Conservation (phyloP, 2,888 invertebrate species). For the Anorthoa munda region DNA sequence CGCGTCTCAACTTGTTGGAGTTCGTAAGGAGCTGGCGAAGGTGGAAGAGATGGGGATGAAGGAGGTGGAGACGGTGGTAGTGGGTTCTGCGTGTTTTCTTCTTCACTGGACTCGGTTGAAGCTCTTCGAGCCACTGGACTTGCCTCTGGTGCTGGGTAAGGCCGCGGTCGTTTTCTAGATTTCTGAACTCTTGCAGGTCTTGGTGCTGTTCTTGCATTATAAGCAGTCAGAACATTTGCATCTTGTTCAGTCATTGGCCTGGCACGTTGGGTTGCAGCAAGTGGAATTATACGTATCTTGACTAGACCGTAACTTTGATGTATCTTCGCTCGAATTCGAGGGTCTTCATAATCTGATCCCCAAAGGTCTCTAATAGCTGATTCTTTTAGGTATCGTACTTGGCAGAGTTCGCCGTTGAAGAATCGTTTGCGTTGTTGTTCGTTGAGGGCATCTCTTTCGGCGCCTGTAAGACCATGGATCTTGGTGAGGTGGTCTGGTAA, state of each 20-base stretch:
- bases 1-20: constrained; percentile 87
- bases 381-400: constrained; percentile 88
- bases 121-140: constrained; percentile 80
- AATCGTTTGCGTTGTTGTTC: constrained; percentile 89
- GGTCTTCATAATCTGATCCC: constrained; percentile 89
- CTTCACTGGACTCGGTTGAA: constrained; percentile 89
- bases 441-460: constrained; percentile 88
- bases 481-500: constrained; percentile 89
- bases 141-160: constrained; percentile 82
- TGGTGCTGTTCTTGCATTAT: constrained; percentile 88
- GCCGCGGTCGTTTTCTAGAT: constrained; percentile 81
- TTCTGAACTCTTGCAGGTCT: constrained; percentile 84
- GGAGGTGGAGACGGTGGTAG: constrained; percentile 87
- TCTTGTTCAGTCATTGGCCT: constrained; percentile 89
- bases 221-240: constrained; percentile 89
- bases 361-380: constrained; percentile 89
- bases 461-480: constrained; percentile 87
- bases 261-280: constrained; percentile 86
- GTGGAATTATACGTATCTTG: constrained; percentile 88
- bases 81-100: constrained; percentile 85
- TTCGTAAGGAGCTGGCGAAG: constrained; percentile 87
- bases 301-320: constrained; percentile 89
- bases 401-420: constrained; percentile 90
- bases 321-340: constrained; percentile 87
- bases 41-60: constrained; percentile 86